Conservation (phyloP, 2,888 invertebrate genomes). For the Mongoloraphidia duomilia region DNA sequence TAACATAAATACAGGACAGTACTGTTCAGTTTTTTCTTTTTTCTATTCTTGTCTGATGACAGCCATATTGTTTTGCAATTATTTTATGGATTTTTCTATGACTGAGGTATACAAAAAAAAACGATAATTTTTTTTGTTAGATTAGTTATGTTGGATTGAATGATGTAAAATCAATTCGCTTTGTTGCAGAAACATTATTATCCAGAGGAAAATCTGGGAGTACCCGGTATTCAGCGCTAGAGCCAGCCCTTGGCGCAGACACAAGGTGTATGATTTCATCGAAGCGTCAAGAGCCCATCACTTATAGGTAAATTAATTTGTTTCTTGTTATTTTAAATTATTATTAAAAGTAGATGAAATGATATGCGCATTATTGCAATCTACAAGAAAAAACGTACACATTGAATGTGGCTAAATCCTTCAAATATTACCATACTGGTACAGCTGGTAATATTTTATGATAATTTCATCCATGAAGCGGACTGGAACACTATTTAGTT, state of each 20-base stretch:
- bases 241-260: conserved; percentile 51
- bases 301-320: conserved; percentile 54
- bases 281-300: conserved; percentile 62
- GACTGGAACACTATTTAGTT: too few relatives aligned
- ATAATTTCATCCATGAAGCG: too few relatives aligned
- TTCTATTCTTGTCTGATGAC: too few relatives aligned
- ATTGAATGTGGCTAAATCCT: too few relatives aligned
- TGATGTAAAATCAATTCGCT: conserved; percentile 9
- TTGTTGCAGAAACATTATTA: conserved; percentile 80
- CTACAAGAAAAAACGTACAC: too few relatives aligned
- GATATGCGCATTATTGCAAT: too few relatives aligned
- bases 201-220: conserved; percentile 74
- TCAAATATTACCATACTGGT: too few relatives aligned
- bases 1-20: neutral
- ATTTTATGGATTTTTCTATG: neutral
- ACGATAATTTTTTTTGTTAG: neutral
- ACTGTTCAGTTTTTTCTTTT: neutral
- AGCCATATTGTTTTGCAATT: neutral
- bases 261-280: conserved; percentile 82
- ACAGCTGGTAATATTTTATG: too few relatives aligned
- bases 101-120: neutral
- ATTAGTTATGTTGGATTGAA: neutral
- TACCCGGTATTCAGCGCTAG: conserved; percentile 37
- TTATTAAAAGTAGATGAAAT: too few relatives aligned
- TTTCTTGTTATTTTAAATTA: neutral